Base-by-base conservation (phyloP, 2,113 vertebrate genomes). In the Maccullochella peelii region DNA sequence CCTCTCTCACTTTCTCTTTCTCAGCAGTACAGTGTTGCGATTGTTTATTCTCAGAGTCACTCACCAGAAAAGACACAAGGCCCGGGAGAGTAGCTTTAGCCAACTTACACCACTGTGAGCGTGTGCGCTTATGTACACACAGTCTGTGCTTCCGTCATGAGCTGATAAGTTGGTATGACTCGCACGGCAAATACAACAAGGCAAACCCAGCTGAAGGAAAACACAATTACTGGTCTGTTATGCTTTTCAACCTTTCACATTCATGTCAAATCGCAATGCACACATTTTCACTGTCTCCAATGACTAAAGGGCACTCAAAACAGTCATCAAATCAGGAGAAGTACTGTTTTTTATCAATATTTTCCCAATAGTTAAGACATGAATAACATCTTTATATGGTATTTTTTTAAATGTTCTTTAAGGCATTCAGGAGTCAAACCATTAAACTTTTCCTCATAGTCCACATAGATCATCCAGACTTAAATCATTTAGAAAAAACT, bases 11-110 rank as follows among this genome's bases (percentile, higher is more conserved):
- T 52, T 77, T 84, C 80, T 68, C 77, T 58, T 73, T 84, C 44
- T 61, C 73, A 54, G 80, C 75, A 78, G 55, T 9, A 30, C 25
- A 49, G 38, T 47, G 82, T 81, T 83, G 36, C 78, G 83, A 85
- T 85, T 89, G 80, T 92, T 91, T 84, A 86, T 84, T 74, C 71
- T 85, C 58, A 16, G 69, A 77, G 81, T 88, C 88, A 80, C 61
- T 86, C 77, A 77, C 69, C 68, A 71, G 36, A 52, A 86, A 84
- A 58, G 55, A 73, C 52, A 40, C 38, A 18, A 76, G 23, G 55
- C 74, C 55, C 0, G 0, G 55, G 47, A 83, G 59, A 49, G 72
- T 15, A 82, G 63, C 69, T 71, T 74, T 2, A 80, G 89, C 84
- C 75, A 65, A 68, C 18, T 63, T 25, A 74, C 66, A 78, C 33